Evolutionary conservation across 2,797 vertebrate genomes (phyloP).

Genomic region (Knipowitschia caucasica): DNA sequence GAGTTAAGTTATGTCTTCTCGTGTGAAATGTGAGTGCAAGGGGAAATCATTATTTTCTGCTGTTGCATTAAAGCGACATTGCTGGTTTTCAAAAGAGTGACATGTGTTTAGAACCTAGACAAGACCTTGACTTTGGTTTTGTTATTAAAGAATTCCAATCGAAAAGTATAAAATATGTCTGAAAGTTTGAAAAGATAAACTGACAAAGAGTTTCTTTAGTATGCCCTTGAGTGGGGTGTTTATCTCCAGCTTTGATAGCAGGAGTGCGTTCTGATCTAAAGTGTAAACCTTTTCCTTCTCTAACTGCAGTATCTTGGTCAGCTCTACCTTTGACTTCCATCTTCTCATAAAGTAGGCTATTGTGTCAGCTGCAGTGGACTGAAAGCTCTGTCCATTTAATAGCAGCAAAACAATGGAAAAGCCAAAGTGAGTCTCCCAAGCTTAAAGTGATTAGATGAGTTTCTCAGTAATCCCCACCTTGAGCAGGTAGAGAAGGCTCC

Average conservation of each 20-base stretch:
- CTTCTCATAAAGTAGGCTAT: constrained; percentile 39
- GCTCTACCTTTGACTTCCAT: constrained; percentile 31
- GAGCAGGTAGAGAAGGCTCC: constrained; percentile 64
- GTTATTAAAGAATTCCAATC: constrained; percentile 10
- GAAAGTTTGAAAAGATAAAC: constrained; percentile 13
- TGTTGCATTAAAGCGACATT: not conserved
- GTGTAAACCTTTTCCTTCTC: constrained; percentile 22
- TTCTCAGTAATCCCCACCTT: constrained; percentile 72
- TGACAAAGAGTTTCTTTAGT: constrained; percentile 35
- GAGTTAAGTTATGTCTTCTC: not conserved
- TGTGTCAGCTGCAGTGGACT: constrained; percentile 34
- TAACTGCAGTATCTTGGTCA: constrained; percentile 37
- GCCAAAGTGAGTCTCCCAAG: constrained; percentile 67
- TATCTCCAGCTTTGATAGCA: constrained; percentile 31
- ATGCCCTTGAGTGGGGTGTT: constrained; percentile 37
- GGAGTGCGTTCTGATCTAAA: constrained; percentile 24
- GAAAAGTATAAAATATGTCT: constrained; percentile 5
- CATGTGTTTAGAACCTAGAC: constrained; percentile 12
- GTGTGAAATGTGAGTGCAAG: not conserved
- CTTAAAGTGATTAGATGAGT: constrained; percentile 73
- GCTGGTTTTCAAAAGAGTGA: not conserved
- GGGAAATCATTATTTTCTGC: not conserved
- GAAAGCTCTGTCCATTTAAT: constrained; percentile 53
- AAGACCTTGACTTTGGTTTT: not conserved
- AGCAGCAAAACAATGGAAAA: constrained; percentile 64